Evolutionary conservation across 2,797 vertebrate genomes (phyloP).

Genomic region (Pipistrellus nathusii): DNA sequence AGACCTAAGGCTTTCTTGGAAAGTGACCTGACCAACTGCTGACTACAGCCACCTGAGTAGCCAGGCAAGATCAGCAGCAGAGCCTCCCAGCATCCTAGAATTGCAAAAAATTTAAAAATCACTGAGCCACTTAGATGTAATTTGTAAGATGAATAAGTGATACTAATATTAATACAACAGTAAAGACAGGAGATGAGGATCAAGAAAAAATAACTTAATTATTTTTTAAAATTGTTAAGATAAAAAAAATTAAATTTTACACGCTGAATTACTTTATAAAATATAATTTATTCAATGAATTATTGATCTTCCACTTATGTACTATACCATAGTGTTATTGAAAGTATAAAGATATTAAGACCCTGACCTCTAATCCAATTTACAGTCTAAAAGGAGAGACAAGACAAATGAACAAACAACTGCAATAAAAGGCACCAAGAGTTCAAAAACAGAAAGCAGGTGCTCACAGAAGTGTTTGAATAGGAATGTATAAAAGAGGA

Average conservation of each 20-base stretch:
- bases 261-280: neutral
- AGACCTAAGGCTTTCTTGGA: neutral
- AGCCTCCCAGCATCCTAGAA: neutral
- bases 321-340: neutral
- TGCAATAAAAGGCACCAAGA: slow-evolving; percentile 6
- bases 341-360: slow-evolving; percentile 23
- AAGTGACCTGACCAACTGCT: neutral
- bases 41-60: neutral
- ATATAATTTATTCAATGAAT: slow-evolving; percentile 8
- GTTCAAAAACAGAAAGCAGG: slow-evolving; percentile 4
- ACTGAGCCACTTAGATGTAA: neutral
- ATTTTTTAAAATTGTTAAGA: slow-evolving; percentile 14
- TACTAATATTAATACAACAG: neutral
- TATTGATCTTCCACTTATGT: neutral
- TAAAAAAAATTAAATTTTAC: slow-evolving; percentile 33
- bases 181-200: neutral
- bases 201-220: neutral
- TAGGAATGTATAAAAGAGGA: neutral
- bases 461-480: neutral
- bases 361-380: neutral
- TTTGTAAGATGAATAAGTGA: neutral
- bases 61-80: neutral
- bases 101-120: neutral
- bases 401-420: slow-evolving; percentile 37
- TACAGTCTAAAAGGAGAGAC: neutral